Conservation (phyloP, 2,113 vertebrate genomes). For the Orientallactaga bullata region DNA sequence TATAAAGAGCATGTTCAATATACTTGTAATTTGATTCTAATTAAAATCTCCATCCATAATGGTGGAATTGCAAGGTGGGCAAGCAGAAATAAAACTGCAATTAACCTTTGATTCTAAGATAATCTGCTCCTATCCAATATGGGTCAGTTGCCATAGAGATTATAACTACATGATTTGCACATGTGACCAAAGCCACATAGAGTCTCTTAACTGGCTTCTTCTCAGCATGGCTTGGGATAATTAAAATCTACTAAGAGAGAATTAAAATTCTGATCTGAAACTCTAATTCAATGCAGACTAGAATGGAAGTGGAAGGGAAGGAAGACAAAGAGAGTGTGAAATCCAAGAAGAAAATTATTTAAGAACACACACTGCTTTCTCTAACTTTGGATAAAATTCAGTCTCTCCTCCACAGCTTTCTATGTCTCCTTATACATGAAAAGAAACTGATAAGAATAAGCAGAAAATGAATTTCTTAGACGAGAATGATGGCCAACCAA, state of each 20-base stretch:
- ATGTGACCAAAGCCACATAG: conserved; percentile 75
- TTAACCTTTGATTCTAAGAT: conserved; percentile 86
- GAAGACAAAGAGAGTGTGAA: not conserved
- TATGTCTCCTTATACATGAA: not conserved
- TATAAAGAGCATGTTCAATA: conserved; percentile 78
- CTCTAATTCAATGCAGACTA: conserved; percentile 9
- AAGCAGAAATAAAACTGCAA: conserved; percentile 84
- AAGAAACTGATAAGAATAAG: not conserved
- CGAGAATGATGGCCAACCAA: not conserved
- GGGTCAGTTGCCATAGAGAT: conserved; percentile 87
- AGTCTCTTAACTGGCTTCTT: conserved; percentile 76
- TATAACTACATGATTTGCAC: conserved; percentile 80
- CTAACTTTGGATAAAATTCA: conserved; percentile 57
- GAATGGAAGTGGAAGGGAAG: conserved; percentile 44
- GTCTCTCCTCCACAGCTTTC: conserved; percentile 38
- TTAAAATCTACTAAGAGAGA: conserved; percentile 84
- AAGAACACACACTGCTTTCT: not conserved
- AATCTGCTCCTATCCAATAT: conserved; percentile 77
- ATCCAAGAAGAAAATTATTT: not conserved
- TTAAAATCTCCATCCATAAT: conserved; percentile 81
- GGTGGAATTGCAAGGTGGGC: conserved; percentile 66
- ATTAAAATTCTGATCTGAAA: conserved; percentile 77
- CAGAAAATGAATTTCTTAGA: not conserved
- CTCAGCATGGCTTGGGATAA: conserved; percentile 81
- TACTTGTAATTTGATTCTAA: conserved; percentile 84